Percentiles rank a stretch among this genome's conserved stretches.
Conservation (phyloP, 2,797 vertebrate genomes). For the Pelobates cultripes region DNA sequence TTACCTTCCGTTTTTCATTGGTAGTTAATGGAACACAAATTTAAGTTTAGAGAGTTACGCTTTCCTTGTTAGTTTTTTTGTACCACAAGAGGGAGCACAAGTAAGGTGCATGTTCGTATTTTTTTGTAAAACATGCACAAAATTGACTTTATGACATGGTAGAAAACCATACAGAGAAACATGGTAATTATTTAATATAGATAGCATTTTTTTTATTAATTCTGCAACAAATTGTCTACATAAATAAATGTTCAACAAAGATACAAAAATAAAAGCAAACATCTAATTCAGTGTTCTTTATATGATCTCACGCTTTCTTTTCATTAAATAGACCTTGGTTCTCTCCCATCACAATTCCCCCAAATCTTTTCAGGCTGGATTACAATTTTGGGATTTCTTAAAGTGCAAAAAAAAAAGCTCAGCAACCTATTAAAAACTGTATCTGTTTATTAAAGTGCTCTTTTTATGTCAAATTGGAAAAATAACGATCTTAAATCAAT, state of each 20-base stretch:
- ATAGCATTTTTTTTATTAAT: slow-evolving; percentile 52
- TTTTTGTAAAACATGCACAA: neutral
- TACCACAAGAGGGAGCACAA: no score
- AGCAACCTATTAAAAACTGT: neutral
- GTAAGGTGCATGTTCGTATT: no score
- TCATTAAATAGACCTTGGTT: neutral
- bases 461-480: no score
- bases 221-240: slow-evolving; percentile 53
- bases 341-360: slow-evolving; percentile 1
- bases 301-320: slow-evolving; percentile 16
- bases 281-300: slow-evolving; percentile 47
- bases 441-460: no score
- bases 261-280: slow-evolving; percentile 57
- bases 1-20: no score
- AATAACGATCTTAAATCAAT: no score
- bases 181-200: slow-evolving; percentile 27
- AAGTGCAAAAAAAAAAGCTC: neutral
- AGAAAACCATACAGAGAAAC: neutral
- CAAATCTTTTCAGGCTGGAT: slow-evolving; percentile 45
- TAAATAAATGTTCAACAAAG: slow-evolving; percentile 53
- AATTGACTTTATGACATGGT: neutral
- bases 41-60: no score
- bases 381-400: neutral
- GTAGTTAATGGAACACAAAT: no score
- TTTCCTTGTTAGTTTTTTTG: no score